Evolutionary conservation across 2,797 vertebrate genomes (phyloP).

Genomic region (Rhodeus uyekii): DNA sequence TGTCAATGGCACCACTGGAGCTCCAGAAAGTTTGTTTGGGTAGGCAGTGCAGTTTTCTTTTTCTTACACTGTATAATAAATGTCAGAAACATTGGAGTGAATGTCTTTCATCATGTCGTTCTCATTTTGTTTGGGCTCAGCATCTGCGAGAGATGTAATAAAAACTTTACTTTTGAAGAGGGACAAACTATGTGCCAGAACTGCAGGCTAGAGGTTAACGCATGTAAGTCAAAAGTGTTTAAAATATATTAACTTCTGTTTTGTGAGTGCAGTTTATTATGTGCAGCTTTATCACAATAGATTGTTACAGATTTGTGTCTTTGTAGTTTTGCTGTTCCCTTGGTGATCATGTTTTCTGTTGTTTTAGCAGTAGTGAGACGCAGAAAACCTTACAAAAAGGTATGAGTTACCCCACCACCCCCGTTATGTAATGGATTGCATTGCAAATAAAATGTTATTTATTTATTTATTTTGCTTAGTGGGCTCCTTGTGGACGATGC

Average conservation of each 20-base stretch:
- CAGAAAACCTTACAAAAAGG: conserved; percentile 38
- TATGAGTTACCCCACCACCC: no score
- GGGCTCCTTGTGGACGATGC: conserved; percentile 86
- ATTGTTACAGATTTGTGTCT: neutral
- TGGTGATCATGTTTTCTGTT: neutral
- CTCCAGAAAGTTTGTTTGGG: neutral
- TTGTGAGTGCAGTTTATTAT: neutral
- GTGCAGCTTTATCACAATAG: neutral
- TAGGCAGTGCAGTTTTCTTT: neutral
- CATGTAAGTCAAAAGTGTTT: conserved; percentile 64
- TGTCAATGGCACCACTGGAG: conserved; percentile 11
- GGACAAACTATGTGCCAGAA: conserved; percentile 74
- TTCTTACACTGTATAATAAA: neutral
- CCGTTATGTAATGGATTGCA: neutral
- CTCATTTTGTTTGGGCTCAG: conserved; percentile 61
- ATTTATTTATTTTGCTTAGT: conserved; percentile 66
- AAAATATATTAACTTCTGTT: neutral
- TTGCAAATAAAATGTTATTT: neutral
- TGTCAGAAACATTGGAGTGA: neutral
- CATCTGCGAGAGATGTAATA: conserved; percentile 73
- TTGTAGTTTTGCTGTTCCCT: neutral
- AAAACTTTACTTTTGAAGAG: conserved; percentile 70
- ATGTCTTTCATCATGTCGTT: conserved; percentile 2
- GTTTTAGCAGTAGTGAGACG: neutral
- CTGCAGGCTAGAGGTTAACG: conserved; percentile 69